Percentiles rank a stretch among this genome's conserved stretches.
Conservation (phyloP, 1,140 invertebrate genomes). For the Pseudoatta argentina region DNA sequence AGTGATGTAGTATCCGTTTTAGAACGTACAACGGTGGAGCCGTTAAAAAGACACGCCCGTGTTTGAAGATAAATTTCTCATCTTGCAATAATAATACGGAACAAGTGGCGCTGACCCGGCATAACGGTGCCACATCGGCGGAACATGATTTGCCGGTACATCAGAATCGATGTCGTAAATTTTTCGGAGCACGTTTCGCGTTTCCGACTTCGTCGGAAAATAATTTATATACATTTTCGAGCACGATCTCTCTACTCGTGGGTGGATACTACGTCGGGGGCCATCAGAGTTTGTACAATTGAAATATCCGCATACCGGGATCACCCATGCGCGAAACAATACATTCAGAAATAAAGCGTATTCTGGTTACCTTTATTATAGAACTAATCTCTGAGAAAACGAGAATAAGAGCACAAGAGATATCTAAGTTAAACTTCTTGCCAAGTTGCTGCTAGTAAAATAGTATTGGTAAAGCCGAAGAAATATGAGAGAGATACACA, state of each 20-base stretch:
- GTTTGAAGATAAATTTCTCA: constrained; percentile 58
- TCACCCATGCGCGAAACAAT: constrained; percentile 43
- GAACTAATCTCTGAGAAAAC: neutral
- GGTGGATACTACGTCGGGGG: constrained; percentile 56
- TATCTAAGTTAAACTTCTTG: constrained; percentile 8
- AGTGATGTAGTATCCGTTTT: constrained; percentile 39
- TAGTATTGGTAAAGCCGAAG: neutral
- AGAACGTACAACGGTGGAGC: constrained; percentile 29
- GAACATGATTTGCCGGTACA: constrained; percentile 69
- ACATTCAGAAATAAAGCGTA: constrained; percentile 25
- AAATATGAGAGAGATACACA: neutral
- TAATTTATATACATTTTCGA: constrained; percentile 70
- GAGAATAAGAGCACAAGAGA: neutral
- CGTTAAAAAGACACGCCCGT: constrained; percentile 57
- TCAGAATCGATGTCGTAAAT: constrained; percentile 71
- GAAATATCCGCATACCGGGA: constrained; percentile 58
- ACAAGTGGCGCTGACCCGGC: constrained; percentile 44
- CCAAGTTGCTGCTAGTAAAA: neutral
- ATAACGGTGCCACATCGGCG: constrained; percentile 66
- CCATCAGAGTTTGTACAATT: constrained; percentile 54
- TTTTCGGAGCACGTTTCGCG: constrained; percentile 58
- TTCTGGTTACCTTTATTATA: constrained; percentile 10
- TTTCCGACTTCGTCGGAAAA: constrained; percentile 63
- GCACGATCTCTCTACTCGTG: constrained; percentile 51
- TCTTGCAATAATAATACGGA: constrained; percentile 66